These are phyloP conservation scores for Dufourea novaeangliae DNA, from an alignment of 1,140 invertebrate species.

Conservation along the genomic window DNA sequence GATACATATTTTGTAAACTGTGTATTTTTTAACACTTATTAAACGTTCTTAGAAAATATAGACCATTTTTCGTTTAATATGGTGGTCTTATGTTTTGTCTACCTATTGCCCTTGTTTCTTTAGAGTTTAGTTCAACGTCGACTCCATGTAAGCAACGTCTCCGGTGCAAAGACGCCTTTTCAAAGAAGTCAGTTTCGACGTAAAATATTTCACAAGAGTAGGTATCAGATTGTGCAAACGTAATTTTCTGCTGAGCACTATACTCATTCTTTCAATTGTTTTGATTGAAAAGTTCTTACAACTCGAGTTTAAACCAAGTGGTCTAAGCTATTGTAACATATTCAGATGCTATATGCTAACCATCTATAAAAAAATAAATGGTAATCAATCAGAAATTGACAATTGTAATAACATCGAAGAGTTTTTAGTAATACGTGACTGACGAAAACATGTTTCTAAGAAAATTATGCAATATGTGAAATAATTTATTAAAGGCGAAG, in stretches of 20 bases:
- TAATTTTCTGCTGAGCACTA: background rate
- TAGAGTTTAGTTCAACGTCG: too few relatives aligned
- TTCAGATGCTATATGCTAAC: too few relatives aligned
- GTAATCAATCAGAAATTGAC: too few relatives aligned
- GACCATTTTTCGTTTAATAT: background rate
- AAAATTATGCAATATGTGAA: background rate
- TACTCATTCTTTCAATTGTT: background rate
- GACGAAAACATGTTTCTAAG: background rate
- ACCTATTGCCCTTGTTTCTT: background rate
- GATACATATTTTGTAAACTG: too few relatives aligned
- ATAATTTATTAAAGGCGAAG: background rate
- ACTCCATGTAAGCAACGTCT: background rate
- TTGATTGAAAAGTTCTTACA: background rate
- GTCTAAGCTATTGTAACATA: background rate
- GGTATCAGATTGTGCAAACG: conserved; percentile 3
- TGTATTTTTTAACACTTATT: too few relatives aligned
- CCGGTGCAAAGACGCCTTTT: background rate
- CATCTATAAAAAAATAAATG: too few relatives aligned
- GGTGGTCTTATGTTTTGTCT: background rate
- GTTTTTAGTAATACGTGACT: background rate
- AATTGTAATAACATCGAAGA: too few relatives aligned
- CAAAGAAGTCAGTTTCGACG: background rate
- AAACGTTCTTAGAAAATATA: too few relatives aligned
- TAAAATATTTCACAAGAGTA: background rate
- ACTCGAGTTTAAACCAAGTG: background rate